Conservation (phyloP, 2,797 vertebrate species). For the Tokudaia muenninki region DNA sequence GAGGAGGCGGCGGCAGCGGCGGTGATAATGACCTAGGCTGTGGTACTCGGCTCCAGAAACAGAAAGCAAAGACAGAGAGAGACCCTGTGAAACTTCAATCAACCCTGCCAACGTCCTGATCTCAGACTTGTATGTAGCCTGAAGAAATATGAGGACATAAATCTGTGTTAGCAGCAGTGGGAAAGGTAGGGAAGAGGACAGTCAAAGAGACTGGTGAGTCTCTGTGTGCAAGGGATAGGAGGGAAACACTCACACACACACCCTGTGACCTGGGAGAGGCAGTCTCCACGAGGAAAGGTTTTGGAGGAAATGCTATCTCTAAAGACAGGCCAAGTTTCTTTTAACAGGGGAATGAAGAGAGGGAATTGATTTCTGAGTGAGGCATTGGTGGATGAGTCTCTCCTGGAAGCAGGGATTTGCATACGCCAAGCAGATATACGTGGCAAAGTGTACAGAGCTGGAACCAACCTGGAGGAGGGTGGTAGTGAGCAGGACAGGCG, state of each 20-base stretch:
- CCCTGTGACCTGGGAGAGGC: not conserved
- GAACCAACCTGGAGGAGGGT: not conserved
- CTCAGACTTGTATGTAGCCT: not conserved
- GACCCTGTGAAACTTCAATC: not conserved
- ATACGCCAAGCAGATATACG: not conserved
- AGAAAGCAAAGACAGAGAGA: not conserved
- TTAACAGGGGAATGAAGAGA: not conserved
- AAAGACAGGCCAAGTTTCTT: not conserved
- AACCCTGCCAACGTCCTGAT: not conserved
- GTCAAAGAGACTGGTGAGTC: not conserved
- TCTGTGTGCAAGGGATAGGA: too few species aligned
- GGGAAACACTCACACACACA: not conserved
- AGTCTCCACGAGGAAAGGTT: not conserved
- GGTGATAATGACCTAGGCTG: too few species aligned
- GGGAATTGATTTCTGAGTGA: not conserved
- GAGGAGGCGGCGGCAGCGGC: too few species aligned
- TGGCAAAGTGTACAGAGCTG: not conserved
- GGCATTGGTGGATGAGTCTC: not conserved
- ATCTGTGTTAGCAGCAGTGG: not conserved
- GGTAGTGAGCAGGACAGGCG: not conserved
- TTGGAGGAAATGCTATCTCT: not conserved
- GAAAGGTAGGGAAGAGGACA: not conserved
- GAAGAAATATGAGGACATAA: not conserved
- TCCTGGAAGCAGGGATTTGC: not conserved
- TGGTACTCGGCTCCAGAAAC: not conserved